Evolutionary conservation across 1,140 invertebrate species (phyloP).

Genomic region (Hesperophylax magnus): DNA sequence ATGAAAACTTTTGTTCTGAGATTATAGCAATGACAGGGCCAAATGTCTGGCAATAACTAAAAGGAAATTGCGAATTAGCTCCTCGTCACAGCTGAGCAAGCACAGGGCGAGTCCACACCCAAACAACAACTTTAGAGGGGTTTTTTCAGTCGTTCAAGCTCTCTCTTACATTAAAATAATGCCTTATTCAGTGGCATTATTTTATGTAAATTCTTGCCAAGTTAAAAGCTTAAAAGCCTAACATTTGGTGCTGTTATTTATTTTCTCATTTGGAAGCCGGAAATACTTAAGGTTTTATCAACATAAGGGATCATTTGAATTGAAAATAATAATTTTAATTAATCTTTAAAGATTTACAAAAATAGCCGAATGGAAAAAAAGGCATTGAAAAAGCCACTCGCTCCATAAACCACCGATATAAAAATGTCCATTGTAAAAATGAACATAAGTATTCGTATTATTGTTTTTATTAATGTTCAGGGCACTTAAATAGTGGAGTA

Average conservation of each 20-base stretch:
- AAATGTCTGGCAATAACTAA: slow-evolving; percentile 31
- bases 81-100: slow-evolving; percentile 17
- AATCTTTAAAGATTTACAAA: too few species aligned
- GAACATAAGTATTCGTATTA: too few species aligned
- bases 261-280: background rate
- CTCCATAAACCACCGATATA: too few species aligned
- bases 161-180: background rate
- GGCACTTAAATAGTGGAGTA: too few species aligned
- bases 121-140: background rate
- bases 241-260: background rate
- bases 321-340: too few species aligned
- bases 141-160: background rate
- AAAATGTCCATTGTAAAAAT: too few species aligned
- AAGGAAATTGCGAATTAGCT: slow-evolving; percentile 36
- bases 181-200: background rate
- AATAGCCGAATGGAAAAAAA: too few species aligned
- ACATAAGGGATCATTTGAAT: too few species aligned
- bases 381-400: too few species aligned
- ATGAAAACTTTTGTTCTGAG: slow-evolving; percentile 6
- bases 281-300: background rate
- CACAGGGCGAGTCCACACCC: background rate
- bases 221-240: background rate
- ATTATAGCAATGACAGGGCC: slow-evolving; percentile 4
- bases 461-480: too few species aligned
- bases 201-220: background rate